Percentiles rank a stretch among this genome's conserved stretches.
These are phyloP conservation scores for Pseudoatta argentina DNA, from an alignment of 1,140 invertebrate species.

Conservation along the genomic window DNA sequence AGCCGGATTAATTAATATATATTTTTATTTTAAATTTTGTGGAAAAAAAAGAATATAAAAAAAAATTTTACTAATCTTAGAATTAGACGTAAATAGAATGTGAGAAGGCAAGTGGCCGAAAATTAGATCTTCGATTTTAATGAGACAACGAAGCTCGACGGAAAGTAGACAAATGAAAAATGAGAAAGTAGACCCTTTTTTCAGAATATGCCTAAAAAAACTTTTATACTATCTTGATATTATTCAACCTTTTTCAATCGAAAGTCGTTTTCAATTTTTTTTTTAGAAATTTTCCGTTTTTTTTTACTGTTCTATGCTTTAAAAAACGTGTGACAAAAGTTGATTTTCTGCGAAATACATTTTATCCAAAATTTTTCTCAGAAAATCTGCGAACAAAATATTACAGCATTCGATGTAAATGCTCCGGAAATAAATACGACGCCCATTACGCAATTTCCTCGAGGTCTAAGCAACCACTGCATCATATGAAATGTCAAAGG, in stretches of 20 bases:
- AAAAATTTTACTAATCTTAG: background rate
- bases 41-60: background rate
- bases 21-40: background rate
- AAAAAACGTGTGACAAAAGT: background rate
- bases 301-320: background rate
- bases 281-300: background rate
- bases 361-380: background rate
- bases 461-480: slow-evolving; percentile 40
- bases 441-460: slow-evolving; percentile 36
- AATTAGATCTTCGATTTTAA: background rate
- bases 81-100: background rate
- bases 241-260: background rate
- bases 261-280: background rate
- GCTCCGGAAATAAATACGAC: slow-evolving; percentile 18
- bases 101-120: too few relatives aligned
- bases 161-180: background rate
- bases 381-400: slow-evolving; percentile 19
- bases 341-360: background rate
- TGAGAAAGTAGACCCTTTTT: background rate
- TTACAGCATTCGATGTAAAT: background rate
- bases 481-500: slow-evolving; percentile 58
- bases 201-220: background rate
- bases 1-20: background rate
- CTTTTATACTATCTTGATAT: background rate
- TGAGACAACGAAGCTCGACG: background rate